Percentiles rank a stretch among this genome's conserved stretches.
These are phyloP conservation scores for Pogona vitticeps DNA, from an alignment of 2,113 vertebrate species.

Conservation along the genomic window DNA sequence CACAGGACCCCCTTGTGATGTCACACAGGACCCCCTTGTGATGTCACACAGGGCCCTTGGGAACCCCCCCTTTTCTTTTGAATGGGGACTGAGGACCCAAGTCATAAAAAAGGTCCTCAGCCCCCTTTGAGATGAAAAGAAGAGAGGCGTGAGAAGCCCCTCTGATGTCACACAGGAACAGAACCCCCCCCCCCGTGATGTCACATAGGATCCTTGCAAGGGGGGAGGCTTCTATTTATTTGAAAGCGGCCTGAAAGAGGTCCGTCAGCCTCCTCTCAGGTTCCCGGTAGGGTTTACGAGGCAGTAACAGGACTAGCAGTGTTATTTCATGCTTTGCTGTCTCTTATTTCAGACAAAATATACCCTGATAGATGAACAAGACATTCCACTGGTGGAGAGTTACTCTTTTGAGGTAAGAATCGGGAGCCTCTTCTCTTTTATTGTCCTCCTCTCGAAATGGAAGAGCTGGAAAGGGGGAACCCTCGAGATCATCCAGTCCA, in stretches of 20 bases:
- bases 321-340: too few species aligned
- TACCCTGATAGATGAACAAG: conserved; percentile 95
- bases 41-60: not conserved
- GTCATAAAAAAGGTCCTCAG: too few species aligned
- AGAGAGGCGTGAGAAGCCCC: too few species aligned
- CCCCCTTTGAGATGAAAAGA: not conserved
- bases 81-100: not conserved
- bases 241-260: not conserved
- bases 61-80: not conserved
- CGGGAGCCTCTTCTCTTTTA: not conserved
- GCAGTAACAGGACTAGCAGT: too few species aligned
- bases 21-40: conserved; percentile 18
- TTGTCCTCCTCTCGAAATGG: not conserved
- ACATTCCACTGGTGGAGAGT: conserved; percentile 97
- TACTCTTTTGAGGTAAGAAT: conserved; percentile 94
- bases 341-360: conserved; percentile 96
- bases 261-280: not conserved
- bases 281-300: too few species aligned
- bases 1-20: not conserved
- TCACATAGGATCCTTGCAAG: too few species aligned
- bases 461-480: not conserved
- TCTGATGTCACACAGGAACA: too few species aligned
- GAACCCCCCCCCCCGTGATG: too few species aligned
- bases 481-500: not conserved
- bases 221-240: not conserved